Evolutionary conservation across 2,888 invertebrate genomes (phyloP), one percentile per base, ranked within the genome.

Genomic region (Ferrisia virgata): DNA sequence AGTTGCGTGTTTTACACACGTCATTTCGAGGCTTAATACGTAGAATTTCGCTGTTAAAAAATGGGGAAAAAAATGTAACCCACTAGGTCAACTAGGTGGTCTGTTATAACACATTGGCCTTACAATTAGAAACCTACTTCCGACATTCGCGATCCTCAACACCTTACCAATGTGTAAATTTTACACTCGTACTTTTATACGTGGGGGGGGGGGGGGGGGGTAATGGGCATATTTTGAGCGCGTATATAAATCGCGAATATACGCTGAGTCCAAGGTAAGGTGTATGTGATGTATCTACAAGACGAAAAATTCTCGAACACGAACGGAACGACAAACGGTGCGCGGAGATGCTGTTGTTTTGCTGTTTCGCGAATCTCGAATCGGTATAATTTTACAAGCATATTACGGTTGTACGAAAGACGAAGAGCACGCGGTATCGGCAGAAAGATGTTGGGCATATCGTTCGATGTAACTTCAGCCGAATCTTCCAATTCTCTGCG

Each of bases 31-130:
- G 18, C 28, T 36, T 36, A 25, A 36, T 53, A 53, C 22, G 13
- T 53, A n/a, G 64, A 76, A 76, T 76, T 76, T 1, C 64, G 25
- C 58, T 2, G 13, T 13, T 3, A 18, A 64, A 64, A 9, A 31
- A 64, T 28, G 15, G 13, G 28, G 15, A 28, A n/a, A 36, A 76
- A 76, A 76, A 76, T 76, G 36, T 76, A 76, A 76, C 72, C 18
- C 72, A 76, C 33, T 76, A 76, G 72, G 72, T 76, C 72, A 76
- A 33, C 18, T 76, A 33, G 72, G 72, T 76, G 72, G 72, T 76
- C 36, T 36, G 64, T 64, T 28, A 15, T n/a, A 64, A 64, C 64
- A 28, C 8, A 53, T 53, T 22, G 53, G 53, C 53, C 22, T 53
- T 53, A 53, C 53, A 53, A 53, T 53, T 53, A 53, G 53, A 53